A percentile compares a stretch with the other conserved stretches of the same genome.
Conservation (phyloP, 1,140 invertebrate species). For the Chymomyza costata region DNA sequence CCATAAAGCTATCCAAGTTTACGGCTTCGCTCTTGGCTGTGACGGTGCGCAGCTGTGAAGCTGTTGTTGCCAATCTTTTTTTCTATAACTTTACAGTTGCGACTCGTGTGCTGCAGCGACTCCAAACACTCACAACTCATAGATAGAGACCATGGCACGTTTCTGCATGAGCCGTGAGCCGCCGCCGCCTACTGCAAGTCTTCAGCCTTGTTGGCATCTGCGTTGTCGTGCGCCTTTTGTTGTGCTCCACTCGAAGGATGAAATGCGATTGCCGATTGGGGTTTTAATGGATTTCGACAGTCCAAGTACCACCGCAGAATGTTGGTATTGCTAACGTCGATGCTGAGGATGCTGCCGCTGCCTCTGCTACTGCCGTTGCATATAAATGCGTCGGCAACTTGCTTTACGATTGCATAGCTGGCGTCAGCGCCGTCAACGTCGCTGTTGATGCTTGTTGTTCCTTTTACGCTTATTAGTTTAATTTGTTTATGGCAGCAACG, state of each 20-base stretch:
- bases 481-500: slow-evolving; percentile 49
- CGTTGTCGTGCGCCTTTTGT: slow-evolving; percentile 32
- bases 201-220: slow-evolving; percentile 11
- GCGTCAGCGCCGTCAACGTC: neutral
- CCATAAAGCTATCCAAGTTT: too few relatives aligned
- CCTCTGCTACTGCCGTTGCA: slow-evolving; percentile 25
- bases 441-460: slow-evolving; percentile 32
- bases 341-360: slow-evolving; percentile 21
- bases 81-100: slow-evolving; percentile 37
- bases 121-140: slow-evolving; percentile 8
- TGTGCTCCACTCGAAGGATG: slow-evolving; percentile 69
- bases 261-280: slow-evolving; percentile 72
- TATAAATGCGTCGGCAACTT: slow-evolving; percentile 22
- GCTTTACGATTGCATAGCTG: slow-evolving; percentile 36
- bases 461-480: slow-evolving; percentile 70
- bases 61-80: slow-evolving; percentile 15
- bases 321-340: slow-evolving; percentile 35
- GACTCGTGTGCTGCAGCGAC: slow-evolving; percentile 7
- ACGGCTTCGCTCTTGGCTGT: too few relatives aligned
- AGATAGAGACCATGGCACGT: neutral
- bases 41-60: slow-evolving; percentile 4
- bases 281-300: slow-evolving; percentile 73
- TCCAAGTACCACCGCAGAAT: slow-evolving; percentile 28
- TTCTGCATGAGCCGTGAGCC: neutral
- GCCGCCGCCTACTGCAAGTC: slow-evolving; percentile 6